Percentiles rank a stretch among this genome's conserved stretches.
Evolutionary conservation across 2,888 invertebrate species (phyloP).

Genomic region (Amiota minor): DNA sequence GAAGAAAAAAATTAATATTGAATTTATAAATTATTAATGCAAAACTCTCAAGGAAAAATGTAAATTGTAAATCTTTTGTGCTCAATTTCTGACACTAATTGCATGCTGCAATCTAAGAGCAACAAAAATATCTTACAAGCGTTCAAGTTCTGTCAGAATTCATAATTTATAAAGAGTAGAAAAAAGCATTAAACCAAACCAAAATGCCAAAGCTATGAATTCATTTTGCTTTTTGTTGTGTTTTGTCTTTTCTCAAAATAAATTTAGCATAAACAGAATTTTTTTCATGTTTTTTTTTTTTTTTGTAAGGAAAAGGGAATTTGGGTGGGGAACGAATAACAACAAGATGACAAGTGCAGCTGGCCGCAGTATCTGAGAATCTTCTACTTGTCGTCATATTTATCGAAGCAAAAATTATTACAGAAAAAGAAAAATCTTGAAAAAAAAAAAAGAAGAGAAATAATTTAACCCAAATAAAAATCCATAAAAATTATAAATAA

Average conservation of each 20-base stretch:
- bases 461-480: conserved; percentile 32
- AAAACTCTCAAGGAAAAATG: not conserved
- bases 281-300: not conserved
- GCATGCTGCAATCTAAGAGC: conserved; percentile 1
- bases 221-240: not conserved
- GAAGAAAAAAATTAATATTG: not conserved
- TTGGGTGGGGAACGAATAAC: not conserved
- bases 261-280: conserved; percentile 20
- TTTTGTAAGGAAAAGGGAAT: not conserved
- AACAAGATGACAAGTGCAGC: conserved; percentile 19
- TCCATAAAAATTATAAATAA: conserved; percentile 29
- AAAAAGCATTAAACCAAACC: not conserved
- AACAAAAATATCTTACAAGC: not conserved
- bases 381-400: not conserved
- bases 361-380: not conserved
- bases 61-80: conserved; percentile 24
- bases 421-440: conserved; percentile 1
- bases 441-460: not conserved
- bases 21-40: not conserved
- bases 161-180: conserved; percentile 20
- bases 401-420: conserved; percentile 29
- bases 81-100: conserved; percentile 28
- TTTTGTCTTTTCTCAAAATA: conserved; percentile 11
- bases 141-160: conserved; percentile 25
- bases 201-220: conserved; percentile 8